Evolutionary conservation across 2,888 invertebrate genomes (phyloP).

Genomic region (Amphimallon solstitiale): DNA sequence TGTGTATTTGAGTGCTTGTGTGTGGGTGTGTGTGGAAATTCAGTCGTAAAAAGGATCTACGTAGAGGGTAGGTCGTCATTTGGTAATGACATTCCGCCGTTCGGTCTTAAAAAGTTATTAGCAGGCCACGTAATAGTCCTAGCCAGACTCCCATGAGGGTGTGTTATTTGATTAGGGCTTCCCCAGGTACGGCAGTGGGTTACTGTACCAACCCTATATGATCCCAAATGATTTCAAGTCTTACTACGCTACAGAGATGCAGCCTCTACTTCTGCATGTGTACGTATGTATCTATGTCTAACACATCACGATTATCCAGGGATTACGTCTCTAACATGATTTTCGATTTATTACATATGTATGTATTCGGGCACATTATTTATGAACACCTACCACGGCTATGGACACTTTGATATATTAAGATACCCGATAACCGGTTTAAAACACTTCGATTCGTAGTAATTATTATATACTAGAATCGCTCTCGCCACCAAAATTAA

Average conservation of each 20-base stretch:
- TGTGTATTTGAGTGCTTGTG: background rate
- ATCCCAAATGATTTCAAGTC: constrained; percentile 34
- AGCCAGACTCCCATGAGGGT: constrained; percentile 41
- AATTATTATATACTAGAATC: no score
- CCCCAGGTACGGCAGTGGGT: constrained; percentile 50
- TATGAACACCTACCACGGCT: background rate
- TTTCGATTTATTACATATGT: constrained; percentile 33
- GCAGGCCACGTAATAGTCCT: constrained; percentile 49
- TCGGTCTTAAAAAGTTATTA: constrained; percentile 59
- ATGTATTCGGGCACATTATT: constrained; percentile 4
- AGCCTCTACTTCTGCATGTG: background rate
- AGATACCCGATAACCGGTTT: no score
- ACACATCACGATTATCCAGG: constrained; percentile 16
- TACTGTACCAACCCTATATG: constrained; percentile 37
- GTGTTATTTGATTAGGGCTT: constrained; percentile 56
- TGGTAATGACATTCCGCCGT: constrained; percentile 56
- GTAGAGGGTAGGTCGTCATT: constrained; percentile 54
- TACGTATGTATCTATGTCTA: background rate
- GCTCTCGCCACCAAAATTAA: no score
- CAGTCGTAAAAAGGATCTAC: constrained; percentile 53
- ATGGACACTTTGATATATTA: no score
- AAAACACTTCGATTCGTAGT: no score
- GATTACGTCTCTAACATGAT: constrained; percentile 30
- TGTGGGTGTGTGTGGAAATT: constrained; percentile 44
- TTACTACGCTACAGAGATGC: background rate